Evolutionary conservation across 2,113 vertebrate species (phyloP).

Genomic region (Chauna torquata): DNA sequence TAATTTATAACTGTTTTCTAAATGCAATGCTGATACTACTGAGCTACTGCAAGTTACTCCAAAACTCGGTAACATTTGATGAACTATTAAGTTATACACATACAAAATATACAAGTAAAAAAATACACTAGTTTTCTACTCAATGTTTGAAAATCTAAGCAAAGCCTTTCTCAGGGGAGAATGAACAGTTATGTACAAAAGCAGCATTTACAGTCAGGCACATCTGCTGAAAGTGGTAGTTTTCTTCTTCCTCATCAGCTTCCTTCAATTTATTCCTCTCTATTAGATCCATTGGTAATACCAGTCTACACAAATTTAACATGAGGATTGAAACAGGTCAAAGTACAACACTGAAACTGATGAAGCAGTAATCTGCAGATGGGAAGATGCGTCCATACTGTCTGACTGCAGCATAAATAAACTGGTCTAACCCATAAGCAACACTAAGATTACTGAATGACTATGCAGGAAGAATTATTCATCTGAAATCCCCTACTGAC

Average conservation of each 20-base stretch:
- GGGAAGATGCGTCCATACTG: background rate
- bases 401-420: background rate
- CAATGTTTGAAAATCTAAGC: background rate
- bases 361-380: background rate
- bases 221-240: background rate
- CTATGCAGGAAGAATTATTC: background rate
- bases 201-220: background rate
- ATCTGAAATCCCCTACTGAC: background rate
- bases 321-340: background rate
- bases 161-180: background rate
- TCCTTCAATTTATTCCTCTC: background rate
- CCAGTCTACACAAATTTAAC: background rate
- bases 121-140: background rate
- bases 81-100: background rate
- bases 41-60: background rate
- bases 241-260: background rate
- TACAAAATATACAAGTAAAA: background rate
- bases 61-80: background rate
- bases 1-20: background rate
- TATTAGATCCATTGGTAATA: background rate
- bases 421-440: background rate
- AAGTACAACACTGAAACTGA: background rate
- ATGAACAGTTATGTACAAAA: background rate
- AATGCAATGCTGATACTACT: background rate
- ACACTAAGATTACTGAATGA: background rate